These are phyloP conservation scores for Actenoides hombroni DNA, from an alignment of 2,113 vertebrate genomes.

Conservation along the genomic window DNA sequence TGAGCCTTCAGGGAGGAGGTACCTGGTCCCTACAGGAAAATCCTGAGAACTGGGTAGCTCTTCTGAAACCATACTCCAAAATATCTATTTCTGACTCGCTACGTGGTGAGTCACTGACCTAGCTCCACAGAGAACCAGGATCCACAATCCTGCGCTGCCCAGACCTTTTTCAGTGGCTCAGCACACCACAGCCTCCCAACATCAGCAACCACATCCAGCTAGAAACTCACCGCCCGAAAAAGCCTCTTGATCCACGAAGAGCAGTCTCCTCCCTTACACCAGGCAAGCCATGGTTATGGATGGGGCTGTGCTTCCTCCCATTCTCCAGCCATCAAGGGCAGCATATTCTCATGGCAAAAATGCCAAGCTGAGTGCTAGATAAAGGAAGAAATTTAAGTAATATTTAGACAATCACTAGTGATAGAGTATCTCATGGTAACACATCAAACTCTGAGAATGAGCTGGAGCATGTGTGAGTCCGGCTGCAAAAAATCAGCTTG, in stretches of 20 bases:
- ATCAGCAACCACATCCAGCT: neutral
- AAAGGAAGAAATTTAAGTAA: neutral
- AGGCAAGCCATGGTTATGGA: neutral
- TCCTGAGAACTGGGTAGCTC: neutral
- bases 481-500: neutral
- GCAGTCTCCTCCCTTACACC: neutral
- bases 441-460: neutral
- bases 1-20: neutral
- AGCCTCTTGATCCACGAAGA: neutral
- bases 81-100: neutral
- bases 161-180: neutral
- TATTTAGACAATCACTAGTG: neutral
- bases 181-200: neutral
- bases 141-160: neutral
- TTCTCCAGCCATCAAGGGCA: neutral
- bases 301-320: neutral
- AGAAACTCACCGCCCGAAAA: neutral
- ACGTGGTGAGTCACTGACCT: neutral
- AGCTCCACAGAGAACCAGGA: neutral
- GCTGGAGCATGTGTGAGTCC: neutral
- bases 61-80: neutral
- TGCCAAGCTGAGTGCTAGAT: neutral
- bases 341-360: neutral
- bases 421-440: neutral
- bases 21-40: neutral